A percentile compares a stretch with the other conserved stretches of the same genome.
These are phyloP conservation scores for Subacronicta megacephala DNA, from an alignment of 2,888 invertebrate genomes.

Conservation along the genomic window DNA sequence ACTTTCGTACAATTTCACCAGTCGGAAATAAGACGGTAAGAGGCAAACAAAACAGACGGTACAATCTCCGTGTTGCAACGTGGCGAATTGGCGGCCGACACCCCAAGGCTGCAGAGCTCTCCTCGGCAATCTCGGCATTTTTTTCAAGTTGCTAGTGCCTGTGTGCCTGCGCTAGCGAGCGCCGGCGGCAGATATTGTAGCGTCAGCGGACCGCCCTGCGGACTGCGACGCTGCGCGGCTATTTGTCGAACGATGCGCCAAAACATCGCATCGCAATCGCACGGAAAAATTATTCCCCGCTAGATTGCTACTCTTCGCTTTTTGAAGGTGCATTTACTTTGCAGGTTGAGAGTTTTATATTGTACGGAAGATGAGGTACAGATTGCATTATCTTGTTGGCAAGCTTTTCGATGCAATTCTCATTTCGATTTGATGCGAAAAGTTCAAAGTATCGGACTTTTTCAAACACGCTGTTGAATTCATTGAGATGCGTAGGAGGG, in stretches of 20 bases:
- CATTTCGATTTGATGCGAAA: conserved; percentile 75
- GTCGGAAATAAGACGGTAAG: conserved; percentile 85
- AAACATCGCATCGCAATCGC: conserved; percentile 87
- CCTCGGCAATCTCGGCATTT: conserved; percentile 85
- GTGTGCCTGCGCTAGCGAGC: conserved; percentile 58
- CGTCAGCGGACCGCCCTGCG: conserved; percentile 84
- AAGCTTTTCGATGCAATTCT: conserved; percentile 80
- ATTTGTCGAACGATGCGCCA: conserved; percentile 88
- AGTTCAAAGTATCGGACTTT: conserved; percentile 55
- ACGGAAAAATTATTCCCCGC: conserved; percentile 85
- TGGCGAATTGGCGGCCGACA: conserved; percentile 83
- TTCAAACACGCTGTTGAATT: conserved; percentile 28
- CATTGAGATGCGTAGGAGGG: conserved; percentile 14
- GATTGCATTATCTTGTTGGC: conserved; percentile 86
- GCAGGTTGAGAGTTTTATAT: conserved; percentile 81
- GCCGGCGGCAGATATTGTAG: conserved; percentile 79
- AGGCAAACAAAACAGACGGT: conserved; percentile 85
- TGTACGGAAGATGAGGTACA: conserved; percentile 79
- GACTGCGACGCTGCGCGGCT: conserved; percentile 78
- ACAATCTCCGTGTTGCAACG: conserved; percentile 87
- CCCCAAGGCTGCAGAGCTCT: conserved; percentile 79
- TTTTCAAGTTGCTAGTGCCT: conserved; percentile 75
- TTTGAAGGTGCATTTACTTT: conserved; percentile 84
- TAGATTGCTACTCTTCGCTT: conserved; percentile 83
- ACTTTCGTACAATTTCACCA: conserved; percentile 81